phyloP scores from a whole-genome alignment of 2,888 invertebrate species.

The Campoplex capitator region DNA sequence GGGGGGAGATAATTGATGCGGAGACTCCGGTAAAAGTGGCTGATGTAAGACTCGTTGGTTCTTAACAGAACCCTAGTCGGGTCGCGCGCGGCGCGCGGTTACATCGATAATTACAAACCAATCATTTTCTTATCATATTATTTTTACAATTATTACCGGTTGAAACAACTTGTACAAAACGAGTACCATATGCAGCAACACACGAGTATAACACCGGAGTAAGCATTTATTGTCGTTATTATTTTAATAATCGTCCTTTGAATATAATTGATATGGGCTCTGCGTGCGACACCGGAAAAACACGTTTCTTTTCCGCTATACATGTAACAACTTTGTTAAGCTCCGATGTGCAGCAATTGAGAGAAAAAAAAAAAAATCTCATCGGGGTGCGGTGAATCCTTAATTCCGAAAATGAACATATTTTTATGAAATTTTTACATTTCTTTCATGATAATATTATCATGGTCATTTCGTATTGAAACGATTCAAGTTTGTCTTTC shows the following conservation, averaged over 20 bases:
- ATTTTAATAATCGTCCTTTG: not conserved
- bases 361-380: too few species aligned
- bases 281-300: not conserved
- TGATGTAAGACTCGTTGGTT: constrained; percentile 66
- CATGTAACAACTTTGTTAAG: not conserved
- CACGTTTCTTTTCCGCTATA: not conserved
- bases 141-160: not conserved
- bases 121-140: not conserved
- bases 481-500: not conserved
- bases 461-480: not conserved
- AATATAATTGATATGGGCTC: not conserved
- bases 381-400: too few species aligned
- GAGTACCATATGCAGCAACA: not conserved
- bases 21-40: constrained; percentile 64
- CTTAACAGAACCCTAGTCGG: constrained; percentile 57
- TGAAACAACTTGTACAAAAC: constrained; percentile 5
- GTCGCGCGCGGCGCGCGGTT: not conserved
- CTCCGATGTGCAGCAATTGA: not conserved
- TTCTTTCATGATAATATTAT: not conserved
- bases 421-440: too few species aligned
- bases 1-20: constrained; percentile 71
- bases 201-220: not conserved
- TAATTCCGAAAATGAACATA: too few species aligned
- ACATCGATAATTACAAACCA: not conserved
- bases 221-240: not conserved